These are phyloP conservation scores for Drosophila carrolli DNA, from an alignment of 1,140 invertebrate species.

Conservation along the genomic window DNA sequence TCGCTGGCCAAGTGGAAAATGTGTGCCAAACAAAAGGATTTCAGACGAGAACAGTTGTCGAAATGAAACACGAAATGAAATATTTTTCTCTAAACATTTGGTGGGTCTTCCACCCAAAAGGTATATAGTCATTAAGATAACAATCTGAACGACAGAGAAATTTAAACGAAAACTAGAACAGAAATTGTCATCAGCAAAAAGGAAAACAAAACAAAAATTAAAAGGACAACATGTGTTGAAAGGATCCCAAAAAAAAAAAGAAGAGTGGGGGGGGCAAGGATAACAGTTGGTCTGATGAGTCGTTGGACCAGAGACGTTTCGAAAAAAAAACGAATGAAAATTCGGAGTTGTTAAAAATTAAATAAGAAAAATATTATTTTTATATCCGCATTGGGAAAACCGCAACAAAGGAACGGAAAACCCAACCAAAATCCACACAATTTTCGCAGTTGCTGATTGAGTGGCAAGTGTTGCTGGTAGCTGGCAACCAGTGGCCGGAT, in stretches of 20 bases:
- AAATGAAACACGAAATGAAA: slow-evolving; percentile 62
- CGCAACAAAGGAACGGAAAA: slow-evolving; percentile 36
- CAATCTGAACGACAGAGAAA: slow-evolving; percentile 70
- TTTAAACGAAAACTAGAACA: slow-evolving; percentile 69
- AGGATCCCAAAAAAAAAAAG: slow-evolving; percentile 26
- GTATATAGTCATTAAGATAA: slow-evolving; percentile 82
- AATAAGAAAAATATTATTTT: slow-evolving; percentile 47
- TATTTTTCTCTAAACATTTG: slow-evolving; percentile 46
- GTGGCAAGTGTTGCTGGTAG: slow-evolving; percentile 55
- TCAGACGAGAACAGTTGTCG: slow-evolving; percentile 61
- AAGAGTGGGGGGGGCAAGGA: slow-evolving; percentile 5
- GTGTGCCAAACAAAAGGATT: slow-evolving; percentile 52
- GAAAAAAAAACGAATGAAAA: slow-evolving; percentile 13
- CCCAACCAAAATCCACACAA: slow-evolving; percentile 43
- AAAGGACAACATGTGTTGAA: slow-evolving; percentile 74
- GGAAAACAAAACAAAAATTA: slow-evolving; percentile 60
- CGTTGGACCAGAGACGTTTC: background rate
- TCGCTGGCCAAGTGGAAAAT: slow-evolving; percentile 70
- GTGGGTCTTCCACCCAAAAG: slow-evolving; percentile 40
- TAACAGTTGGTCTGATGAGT: slow-evolving; percentile 39
- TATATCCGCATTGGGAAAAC: slow-evolving; percentile 39
- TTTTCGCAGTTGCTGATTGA: slow-evolving; percentile 60
- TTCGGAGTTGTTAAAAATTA: slow-evolving; percentile 13
- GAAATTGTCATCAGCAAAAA: slow-evolving; percentile 63
- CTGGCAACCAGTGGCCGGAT: slow-evolving; percentile 15